Evolutionary conservation across 2,888 invertebrate genomes (phyloP), one percentile per base, ranked within the genome.

Genomic region (Drymonia ruficornis): DNA sequence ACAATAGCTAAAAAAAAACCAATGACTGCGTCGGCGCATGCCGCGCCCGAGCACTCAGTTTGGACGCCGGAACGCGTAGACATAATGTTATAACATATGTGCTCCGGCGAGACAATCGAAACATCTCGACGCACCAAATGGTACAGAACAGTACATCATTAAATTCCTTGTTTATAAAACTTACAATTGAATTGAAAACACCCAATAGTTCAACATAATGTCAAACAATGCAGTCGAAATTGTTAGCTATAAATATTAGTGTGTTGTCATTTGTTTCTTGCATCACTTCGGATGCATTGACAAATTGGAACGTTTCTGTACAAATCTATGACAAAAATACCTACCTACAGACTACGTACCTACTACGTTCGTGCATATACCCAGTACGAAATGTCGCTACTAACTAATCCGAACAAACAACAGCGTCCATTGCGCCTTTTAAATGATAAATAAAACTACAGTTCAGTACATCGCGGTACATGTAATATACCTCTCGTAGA

Each of bases 401-500:
- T 19, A 43, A 43, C 19, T 2, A 12, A 43, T n/a, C n/a, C n/a
- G n/a, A n/a, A n/a, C n/a, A n/a, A n/a, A n/a, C n/a, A n/a, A n/a
- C n/a, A n/a, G 23, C 12, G 36, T 44, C 23, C 66, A 69, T 63
- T 61, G 53, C 57, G 55, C 9, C 36, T 45, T 53, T 7, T 11
- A 43, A 15, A 51, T 29, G 52, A 40, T 38, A 18, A 2, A 0
- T 15, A 31, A 23, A 47, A 44, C 49, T 40, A 15, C 43, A 38
- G 49, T 34, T 18, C 13, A 49, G 23, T 38, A 49, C 23, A 48
- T 47, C 38, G 12, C 55, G 18, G 46, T 63, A 57, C 34, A 56
- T 63, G 56, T 50, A 61, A 59, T 52, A 49, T 62, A 59, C 5
- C 48, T 49, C 38, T 53, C 56, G 49, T 60, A 36, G 34, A 52